These are phyloP conservation scores for Mercenaria mercenaria DNA, from an alignment of 1,140 invertebrate genomes.

Conservation along the genomic window DNA sequence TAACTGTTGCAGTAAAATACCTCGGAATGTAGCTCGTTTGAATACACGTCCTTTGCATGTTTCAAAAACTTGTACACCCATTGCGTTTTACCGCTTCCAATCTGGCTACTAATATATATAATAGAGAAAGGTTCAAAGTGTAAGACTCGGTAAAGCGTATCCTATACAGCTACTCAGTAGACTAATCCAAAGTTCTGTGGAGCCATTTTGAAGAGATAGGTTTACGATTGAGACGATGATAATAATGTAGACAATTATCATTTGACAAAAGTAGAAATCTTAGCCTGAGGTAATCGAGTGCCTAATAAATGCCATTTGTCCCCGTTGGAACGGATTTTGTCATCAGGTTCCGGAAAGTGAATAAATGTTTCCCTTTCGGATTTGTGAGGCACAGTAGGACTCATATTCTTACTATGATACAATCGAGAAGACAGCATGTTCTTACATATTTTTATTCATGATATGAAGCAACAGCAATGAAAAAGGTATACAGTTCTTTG, in stretches of 20 bases:
- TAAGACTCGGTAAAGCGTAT: background rate
- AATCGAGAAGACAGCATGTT: no score
- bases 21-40: background rate
- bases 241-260: conserved; percentile 17
- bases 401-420: conserved; percentile 9
- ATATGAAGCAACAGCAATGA: no score
- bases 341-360: background rate
- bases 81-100: background rate
- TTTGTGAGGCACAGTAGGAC: no score
- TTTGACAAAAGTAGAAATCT: conserved; percentile 8
- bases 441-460: no score
- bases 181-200: background rate
- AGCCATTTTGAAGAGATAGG: background rate
- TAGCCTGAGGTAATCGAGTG: background rate
- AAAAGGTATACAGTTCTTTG: no score
- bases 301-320: conserved; percentile 13
- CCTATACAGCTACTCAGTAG: background rate
- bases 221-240: background rate
- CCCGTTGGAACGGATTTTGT: background rate
- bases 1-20: conserved; percentile 16
- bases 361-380: conserved; percentile 11
- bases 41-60: background rate
- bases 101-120: background rate
- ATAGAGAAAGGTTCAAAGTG: conserved; percentile 16
- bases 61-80: no score